Evolutionary conservation across 2,113 vertebrate species (phyloP).

Genomic region (Atlantisia rogersi): DNA sequence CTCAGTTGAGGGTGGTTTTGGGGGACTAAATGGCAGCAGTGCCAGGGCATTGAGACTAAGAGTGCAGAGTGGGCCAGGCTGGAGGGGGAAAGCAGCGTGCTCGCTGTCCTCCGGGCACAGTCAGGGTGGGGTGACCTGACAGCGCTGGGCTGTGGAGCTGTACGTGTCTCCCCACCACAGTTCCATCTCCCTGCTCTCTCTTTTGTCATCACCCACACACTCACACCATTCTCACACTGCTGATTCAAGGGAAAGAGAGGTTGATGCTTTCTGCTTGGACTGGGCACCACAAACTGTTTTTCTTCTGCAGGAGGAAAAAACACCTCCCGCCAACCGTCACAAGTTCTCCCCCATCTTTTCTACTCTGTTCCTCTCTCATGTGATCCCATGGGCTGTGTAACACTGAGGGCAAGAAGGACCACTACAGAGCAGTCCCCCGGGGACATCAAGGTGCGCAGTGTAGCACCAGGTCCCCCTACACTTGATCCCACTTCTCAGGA

Average conservation of each 20-base stretch:
- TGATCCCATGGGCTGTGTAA: not conserved
- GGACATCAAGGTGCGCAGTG: not conserved
- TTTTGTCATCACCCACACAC: conserved; percentile 25
- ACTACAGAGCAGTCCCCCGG: not conserved
- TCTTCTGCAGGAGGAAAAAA: conserved; percentile 49
- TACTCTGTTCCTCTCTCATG: not conserved
- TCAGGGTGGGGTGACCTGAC: not conserved
- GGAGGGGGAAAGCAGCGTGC: not conserved
- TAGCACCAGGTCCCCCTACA: not conserved
- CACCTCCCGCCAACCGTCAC: not conserved
- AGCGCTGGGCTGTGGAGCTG: not conserved
- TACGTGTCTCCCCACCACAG: not conserved
- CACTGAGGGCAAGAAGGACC: not conserved
- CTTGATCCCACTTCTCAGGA: not conserved
- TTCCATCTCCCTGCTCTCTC: not conserved
- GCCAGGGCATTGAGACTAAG: not conserved
- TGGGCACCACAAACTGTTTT: conserved; percentile 61
- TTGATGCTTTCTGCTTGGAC: conserved; percentile 36
- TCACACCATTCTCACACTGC: conserved; percentile 48
- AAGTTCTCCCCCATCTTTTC: not conserved
- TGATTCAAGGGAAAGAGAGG: conserved; percentile 59
- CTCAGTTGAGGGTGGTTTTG: not conserved
- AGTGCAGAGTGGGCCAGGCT: not conserved
- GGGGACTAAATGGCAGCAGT: too few relatives aligned
- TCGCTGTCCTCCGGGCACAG: fast-evolving